Base-by-base conservation (phyloP, 2,888 invertebrate species). In the Hyles lineata region DNA sequence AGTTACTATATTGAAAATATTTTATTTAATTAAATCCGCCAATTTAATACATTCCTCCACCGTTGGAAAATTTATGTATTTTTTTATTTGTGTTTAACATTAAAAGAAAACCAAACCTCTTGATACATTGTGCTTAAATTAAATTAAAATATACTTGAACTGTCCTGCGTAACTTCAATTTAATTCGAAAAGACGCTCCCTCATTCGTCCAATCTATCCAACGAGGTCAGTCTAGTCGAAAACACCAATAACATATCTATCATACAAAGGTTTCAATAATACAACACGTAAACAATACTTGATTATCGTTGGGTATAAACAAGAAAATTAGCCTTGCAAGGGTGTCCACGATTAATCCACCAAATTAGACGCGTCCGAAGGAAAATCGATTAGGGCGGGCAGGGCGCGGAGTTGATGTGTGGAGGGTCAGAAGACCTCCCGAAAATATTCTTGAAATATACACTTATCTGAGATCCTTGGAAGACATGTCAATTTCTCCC, bases 291-390 rank as follows among this genome's bases (percentile, higher is more conserved):
- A 85, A 85, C 85, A 87, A 85, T 86, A 85, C 81, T 70, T 81
- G 85, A 86, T 84, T 83, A 86, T 85, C 84, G 83, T 84, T 85
- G 82, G 87, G 90, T 85, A 91, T 92, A 90, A 89, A 90, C 92
- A 90, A 92, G 89, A 90, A 92, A 92, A 93, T 92, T 92, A 91
- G 89, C 88, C 87, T 86, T 84, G 82, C 88, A 86, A 92, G 92
- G 93, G 93, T 93, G 94, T 92, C 89, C 92, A 91, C 92, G 87
- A 94, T 94, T 94, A 94, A 93, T 93, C 90, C 93, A 87, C 81
- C 84, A 92, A 94, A 94, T 94, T 93, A 92, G 94, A 91, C 90
- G 85, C 85, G 89, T 91, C 92, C 91, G 85, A 83, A 87, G 89
- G 89, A 89, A 92, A 94, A 94, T 94, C 94, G 94, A 94, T 94